Evolutionary conservation across 2,888 invertebrate genomes (phyloP), one percentile per base, ranked within the genome.

Genomic region (Lingula anatina): DNA sequence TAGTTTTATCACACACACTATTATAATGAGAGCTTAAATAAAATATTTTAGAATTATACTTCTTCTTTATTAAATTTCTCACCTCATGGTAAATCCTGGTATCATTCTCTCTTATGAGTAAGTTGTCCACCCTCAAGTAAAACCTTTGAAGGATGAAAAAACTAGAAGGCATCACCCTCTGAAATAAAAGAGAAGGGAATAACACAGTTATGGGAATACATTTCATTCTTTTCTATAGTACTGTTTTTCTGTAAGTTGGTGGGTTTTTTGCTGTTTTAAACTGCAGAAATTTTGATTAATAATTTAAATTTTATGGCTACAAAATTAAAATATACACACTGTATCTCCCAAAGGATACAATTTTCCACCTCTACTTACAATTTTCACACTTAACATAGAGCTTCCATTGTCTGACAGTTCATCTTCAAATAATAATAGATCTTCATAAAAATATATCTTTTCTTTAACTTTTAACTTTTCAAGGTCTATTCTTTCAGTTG

Each of bases 361-460:
- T n/a, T n/a, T n/a, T n/a, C n/a, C n/a, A n/a, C n/a, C n/a, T n/a
- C n/a, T n/a, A n/a, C 75, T 70, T 81, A 94, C 94, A 80, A 99
- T 89, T 86, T 96, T 94, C 0, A 93, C 90, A 56, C 87, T 88
- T 63, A 87, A 83, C 46, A 88, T 86, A 1, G 97, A 90, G 48
- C 90, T 87, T 18, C 99, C 99, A 81, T 99, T 91, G 79, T 99
- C 99, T 72, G 96, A 96, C 42, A 99, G 79, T 77, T 99, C 99
- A 81, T 99, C 99, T 80, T 99, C 99, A 81, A 89, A 99, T 35
- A 99, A 79, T 49, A 90, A 87, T 28, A 97, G 79, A 74, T 97
- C 94, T 62, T 91, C 88, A 77, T 91, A 97, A 76, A 96, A 97
- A 3, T 91, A 76, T 49, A 99, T 99, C 71, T 87, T 86, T 63